These are phyloP conservation scores for Drosophila picticornis DNA, from an alignment of 2,888 invertebrate species.

Conservation along the genomic window DNA sequence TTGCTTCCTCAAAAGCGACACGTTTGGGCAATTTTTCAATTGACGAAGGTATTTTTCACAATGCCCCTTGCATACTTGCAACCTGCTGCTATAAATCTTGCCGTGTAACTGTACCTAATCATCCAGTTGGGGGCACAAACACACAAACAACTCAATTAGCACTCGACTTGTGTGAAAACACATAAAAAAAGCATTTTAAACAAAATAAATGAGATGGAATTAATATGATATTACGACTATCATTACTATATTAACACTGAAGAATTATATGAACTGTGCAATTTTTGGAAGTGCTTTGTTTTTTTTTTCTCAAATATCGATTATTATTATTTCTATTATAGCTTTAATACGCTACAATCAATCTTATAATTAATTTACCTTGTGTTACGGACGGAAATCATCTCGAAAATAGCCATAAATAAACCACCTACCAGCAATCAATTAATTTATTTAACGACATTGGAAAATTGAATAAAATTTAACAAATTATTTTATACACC, in stretches of 20 bases:
- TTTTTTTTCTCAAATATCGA: background rate
- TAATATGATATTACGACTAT: background rate
- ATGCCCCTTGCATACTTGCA: background rate
- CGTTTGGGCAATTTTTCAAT: conserved; percentile 51
- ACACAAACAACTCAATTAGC: conserved; percentile 37
- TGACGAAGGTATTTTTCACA: conserved; percentile 37
- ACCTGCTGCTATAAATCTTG: conserved; percentile 46
- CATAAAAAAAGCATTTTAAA: conserved; percentile 5
- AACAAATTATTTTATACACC: background rate
- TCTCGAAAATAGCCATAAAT: background rate
- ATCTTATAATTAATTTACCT: background rate
- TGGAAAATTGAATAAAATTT: background rate
- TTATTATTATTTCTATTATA: background rate
- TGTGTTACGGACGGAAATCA: background rate
- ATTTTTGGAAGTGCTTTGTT: background rate
- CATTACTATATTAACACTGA: background rate
- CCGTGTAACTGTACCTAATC: conserved; percentile 46
- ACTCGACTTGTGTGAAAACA: conserved; percentile 3
- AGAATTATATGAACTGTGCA: background rate
- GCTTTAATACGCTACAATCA: background rate
- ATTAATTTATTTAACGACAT: background rate
- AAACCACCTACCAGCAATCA: background rate
- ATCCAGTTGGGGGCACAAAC: conserved; percentile 1
- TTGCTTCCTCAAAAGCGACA: background rate
- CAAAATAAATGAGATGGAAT: conserved; percentile 21